Evolutionary conservation across 2,113 vertebrate species (phyloP), one percentile per base, ranked within the genome.

Genomic region (Oreochromis aureus): DNA sequence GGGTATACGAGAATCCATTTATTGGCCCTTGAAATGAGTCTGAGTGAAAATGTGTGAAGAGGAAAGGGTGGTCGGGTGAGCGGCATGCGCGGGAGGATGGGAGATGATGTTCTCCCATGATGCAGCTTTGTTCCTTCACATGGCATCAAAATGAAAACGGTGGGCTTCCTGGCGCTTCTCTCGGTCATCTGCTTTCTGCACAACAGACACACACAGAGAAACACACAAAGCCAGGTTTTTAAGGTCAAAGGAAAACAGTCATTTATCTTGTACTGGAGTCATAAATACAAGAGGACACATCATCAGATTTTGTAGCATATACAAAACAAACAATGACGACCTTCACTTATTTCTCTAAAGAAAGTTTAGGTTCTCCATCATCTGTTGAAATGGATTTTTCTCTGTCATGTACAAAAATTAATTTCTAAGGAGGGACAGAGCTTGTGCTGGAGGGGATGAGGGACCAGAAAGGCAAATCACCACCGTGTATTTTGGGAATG

Each of bases 141-240:
- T 99, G 91, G 98, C 99, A 86, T 99, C 99, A 84, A 99, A 99
- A 95, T 99, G 99, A 95, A 99, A 99, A 73, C 99, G 98, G 88
- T 99, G 99, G 55, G 99, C 99, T 95, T 99, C 98, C 89, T 99
- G 99, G 44, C 98, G 96, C 92, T 99, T 99, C 96, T 99, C 99
- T 85, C 98, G 96, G 89, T 99, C 98, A 82, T 99, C 99, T 22
- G 98, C 98, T 98, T 99, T 99, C 99, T 99, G 96, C 86, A 97
- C 97, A 93, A 97, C 41, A 96, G 16, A 61, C 82, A 92, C 36
- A 87, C 24, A 92, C 3, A 41, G 3, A 80, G n/a, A 86, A 7
- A 73, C 4, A 61, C 5, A 63, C 10, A 69, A 5, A 83, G 73
- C 82, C 27, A n/a, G 2, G 9, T 13, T 54, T 80, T 48, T 6